These are phyloP conservation scores for Tragelaphus strepsiceros DNA, from an alignment of 2,113 vertebrate species.

Conservation along the genomic window DNA sequence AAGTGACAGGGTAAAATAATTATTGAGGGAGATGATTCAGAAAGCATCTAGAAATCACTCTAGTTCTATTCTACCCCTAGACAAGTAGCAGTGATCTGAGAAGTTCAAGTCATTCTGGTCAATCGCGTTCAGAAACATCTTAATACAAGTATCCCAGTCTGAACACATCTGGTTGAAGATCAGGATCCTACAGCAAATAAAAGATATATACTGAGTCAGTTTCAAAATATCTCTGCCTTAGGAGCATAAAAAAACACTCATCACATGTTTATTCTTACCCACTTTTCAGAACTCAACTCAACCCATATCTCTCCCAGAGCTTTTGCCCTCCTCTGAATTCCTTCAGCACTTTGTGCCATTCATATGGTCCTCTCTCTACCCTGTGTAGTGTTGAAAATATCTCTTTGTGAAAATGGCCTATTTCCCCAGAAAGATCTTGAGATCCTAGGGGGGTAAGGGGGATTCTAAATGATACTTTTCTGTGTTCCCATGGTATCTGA, in stretches of 20 bases:
- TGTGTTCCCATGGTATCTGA: not conserved
- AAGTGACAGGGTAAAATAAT: not conserved
- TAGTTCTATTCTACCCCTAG: not conserved
- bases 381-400: not conserved
- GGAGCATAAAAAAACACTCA: not conserved
- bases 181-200: not conserved
- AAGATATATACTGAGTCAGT: not conserved
- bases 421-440: conserved; percentile 25
- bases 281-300: not conserved
- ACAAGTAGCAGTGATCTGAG: not conserved
- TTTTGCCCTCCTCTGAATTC: not conserved
- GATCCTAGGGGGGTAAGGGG: not conserved
- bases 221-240: conserved; percentile 24
- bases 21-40: not conserved
- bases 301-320: not conserved
- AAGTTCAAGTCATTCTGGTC: not conserved
- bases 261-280: not conserved
- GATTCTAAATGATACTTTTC: not conserved
- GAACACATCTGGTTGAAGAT: not conserved
- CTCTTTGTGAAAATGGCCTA: not conserved
- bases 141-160: not conserved
- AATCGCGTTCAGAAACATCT: not conserved
- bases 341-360: not conserved
- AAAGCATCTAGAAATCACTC: not conserved
- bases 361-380: not conserved